Conservation (phyloP, 37 sponge, comb jelly and placozoan genomes). For the Chondrosia reniformis region DNA sequence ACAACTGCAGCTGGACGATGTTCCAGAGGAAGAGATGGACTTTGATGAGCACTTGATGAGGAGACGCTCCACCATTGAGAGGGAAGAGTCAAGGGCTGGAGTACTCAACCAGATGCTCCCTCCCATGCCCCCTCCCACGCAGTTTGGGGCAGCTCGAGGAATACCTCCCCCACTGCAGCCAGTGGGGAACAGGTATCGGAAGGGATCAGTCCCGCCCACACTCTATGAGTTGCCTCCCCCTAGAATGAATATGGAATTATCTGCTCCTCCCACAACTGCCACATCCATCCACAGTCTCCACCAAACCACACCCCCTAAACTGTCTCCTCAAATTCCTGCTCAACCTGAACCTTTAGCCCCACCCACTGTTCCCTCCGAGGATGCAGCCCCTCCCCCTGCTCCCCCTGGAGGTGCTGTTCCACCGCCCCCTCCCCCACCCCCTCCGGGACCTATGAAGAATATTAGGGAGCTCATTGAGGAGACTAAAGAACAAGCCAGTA, state of each 20-base stretch:
- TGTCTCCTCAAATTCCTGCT: constrained; percentile 7
- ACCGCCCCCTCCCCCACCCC: constrained; percentile 60
- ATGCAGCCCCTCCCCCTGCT: constrained; percentile 28
- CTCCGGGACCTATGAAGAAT: constrained; percentile 38
- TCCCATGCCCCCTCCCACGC: constrained; percentile 6
- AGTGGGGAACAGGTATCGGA: background rate
- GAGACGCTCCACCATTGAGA: no score
- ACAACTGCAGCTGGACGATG: constrained; percentile 8
- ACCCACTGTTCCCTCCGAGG: background rate
- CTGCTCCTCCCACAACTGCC: constrained; percentile 7
- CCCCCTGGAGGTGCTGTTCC: constrained; percentile 29
- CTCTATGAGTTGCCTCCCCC: background rate
- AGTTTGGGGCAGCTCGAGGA: background rate
- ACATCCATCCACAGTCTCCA: background rate
- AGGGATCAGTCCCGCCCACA: constrained; percentile 3
- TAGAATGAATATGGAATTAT: no score
- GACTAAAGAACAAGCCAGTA: no score
- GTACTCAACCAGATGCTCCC: constrained; percentile 8
- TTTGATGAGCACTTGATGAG: no score
- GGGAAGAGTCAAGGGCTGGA: background rate
- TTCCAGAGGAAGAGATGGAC: background rate
- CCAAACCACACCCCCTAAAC: background rate
- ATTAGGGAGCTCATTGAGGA: no score
- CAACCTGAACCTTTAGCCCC: background rate
- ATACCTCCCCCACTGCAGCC: background rate